A percentile compares a stretch with the other conserved stretches of the same genome.
phyloP scores from a whole-genome alignment of 2,888 invertebrate genomes.

The Watsonalla cultraria region DNA sequence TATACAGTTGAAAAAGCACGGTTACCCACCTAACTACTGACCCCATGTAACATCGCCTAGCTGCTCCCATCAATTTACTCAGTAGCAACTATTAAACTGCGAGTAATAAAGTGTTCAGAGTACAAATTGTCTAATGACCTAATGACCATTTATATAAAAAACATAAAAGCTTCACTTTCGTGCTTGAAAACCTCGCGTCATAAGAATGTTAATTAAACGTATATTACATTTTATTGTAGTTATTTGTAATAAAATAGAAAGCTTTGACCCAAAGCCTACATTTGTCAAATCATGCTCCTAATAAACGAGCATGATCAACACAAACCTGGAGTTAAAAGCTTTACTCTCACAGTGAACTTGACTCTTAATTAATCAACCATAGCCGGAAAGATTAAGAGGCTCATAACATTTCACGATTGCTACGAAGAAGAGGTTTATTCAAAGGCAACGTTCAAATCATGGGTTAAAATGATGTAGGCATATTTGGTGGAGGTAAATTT shows the following conservation, averaged over 20 bases:
- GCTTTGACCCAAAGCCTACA: constrained; percentile 37
- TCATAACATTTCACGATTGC: not conserved
- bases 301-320: constrained; percentile 45
- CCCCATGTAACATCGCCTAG: not conserved
- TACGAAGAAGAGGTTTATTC: no score
- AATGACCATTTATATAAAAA: not conserved
- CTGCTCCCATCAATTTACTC: not conserved
- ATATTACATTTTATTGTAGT: constrained; percentile 9
- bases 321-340: constrained; percentile 16
- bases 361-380: constrained; percentile 19
- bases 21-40: not conserved
- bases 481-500: constrained; percentile 16
- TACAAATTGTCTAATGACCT: not conserved
- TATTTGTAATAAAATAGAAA: constrained; percentile 32
- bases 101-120: not conserved
- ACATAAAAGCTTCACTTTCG: constrained; percentile 1
- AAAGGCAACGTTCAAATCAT: no score
- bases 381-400: not conserved
- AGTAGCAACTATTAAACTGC: not conserved
- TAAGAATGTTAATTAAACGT: constrained; percentile 11
- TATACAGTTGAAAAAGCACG: not conserved
- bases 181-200: not conserved
- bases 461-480: no score
- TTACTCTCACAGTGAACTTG: constrained; percentile 27
- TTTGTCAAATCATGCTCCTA: constrained; percentile 59